A percentile compares a stretch with the other conserved stretches of the same genome.
These are phyloP conservation scores for Actinostola sp. DNA, from an alignment of 92 coral and sea anemone species.

Conservation along the genomic window DNA sequence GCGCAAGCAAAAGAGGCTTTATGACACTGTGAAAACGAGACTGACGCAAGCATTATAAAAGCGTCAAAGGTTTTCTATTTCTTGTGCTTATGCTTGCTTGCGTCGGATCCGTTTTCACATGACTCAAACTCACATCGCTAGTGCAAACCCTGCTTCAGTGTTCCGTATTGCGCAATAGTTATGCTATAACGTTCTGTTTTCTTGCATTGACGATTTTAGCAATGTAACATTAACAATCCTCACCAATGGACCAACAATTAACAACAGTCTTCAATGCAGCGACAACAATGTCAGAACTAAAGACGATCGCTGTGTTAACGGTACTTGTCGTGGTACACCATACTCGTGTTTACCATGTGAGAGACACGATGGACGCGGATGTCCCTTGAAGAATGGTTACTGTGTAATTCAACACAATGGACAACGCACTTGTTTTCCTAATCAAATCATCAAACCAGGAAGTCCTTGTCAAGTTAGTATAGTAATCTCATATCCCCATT, in stretches of 20 bases:
- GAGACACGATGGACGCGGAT: constrained; percentile 70
- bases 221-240: constrained; percentile 84
- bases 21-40: no score
- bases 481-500: not conserved
- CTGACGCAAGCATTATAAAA: no score
- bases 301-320: constrained; percentile 79
- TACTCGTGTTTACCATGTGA: constrained; percentile 84
- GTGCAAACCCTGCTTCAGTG: no score
- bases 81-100: no score
- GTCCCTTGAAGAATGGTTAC: constrained; percentile 66
- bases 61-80: no score
- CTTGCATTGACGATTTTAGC: constrained; percentile 35
- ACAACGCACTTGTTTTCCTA: constrained; percentile 71
- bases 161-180: no score
- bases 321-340: constrained; percentile 74
- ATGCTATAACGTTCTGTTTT: no score
- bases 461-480: constrained; percentile 87
- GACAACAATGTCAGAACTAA: constrained; percentile 76
- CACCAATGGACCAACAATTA: constrained; percentile 81
- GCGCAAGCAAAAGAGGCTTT: no score
- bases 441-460: constrained; percentile 74
- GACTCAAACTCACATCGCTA: no score
- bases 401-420: constrained; percentile 72
- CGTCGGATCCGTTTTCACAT: no score
- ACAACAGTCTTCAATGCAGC: constrained; percentile 76